Evolutionary conservation across 2,797 vertebrate species (phyloP), one percentile per base, ranked within the genome.

Genomic region (Buceros bicornis): DNA sequence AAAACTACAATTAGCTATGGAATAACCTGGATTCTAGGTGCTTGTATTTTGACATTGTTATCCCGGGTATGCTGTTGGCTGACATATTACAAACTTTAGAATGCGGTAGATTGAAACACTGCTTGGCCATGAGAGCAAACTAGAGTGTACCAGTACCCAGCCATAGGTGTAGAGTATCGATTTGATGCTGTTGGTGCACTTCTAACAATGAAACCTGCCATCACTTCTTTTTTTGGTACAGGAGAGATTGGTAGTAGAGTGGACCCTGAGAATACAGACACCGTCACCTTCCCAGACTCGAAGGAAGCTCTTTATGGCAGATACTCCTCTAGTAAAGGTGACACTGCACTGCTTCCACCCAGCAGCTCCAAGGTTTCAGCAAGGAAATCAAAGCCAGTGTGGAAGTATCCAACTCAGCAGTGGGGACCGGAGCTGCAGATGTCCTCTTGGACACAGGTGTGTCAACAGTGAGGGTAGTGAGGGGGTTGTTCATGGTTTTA

Each of bases 381-480:
- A 58, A 87, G 87, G 69, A 97, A 93, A 58, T 28, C 67, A 70
- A 77, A 43, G 48, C 29, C 10, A 1, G 7, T n/a, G 28, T 25
- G 87, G 67, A 58, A 1, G 0, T 21, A 13, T 7, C 40, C 78
- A 22, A 31, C 83, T 72, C 82, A 73, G 64, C 81, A 82, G 40
- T 8, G 16, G 60, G 80, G 47, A 47, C 42, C 21, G 31, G 18
- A 51, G 54, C 21, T 65, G 72, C 53, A 48, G 51, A 17, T 56
- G 84, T 76, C 58, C 37, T 53, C 37, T 54, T 86, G 26, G 43
- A 16, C 65, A 40, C 97, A 98, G 98, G 98, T 98, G 98, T 70
- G 89, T 33, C 33, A 33, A 51, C 22, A 50, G 10, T 35, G 48
- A 48, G 43, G 29, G 22, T 17, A 40, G 57, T 10, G 16, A 89